These are phyloP conservation scores for Oreonectes daqikongensis DNA, from an alignment of 2,797 vertebrate species.

Conservation along the genomic window DNA sequence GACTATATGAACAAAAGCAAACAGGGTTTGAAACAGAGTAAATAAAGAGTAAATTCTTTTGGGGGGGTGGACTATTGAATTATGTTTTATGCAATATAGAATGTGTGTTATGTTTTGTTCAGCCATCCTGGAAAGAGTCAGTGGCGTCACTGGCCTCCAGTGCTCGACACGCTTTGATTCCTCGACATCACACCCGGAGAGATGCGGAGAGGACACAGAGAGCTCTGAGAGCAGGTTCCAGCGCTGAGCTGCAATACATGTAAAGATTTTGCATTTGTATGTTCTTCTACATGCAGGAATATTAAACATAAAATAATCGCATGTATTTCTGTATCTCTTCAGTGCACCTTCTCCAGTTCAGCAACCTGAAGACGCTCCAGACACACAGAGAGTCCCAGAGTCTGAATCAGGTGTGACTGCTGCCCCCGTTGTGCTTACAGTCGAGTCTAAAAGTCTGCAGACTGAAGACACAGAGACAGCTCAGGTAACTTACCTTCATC, in stretches of 20 bases:
- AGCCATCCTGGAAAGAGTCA: slow-evolving; percentile 82
- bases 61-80: no score
- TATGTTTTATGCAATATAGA: no score
- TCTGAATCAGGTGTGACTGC: not conserved
- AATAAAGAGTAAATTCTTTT: no score
- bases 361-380: not conserved
- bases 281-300: not conserved
- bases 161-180: slow-evolving; percentile 72
- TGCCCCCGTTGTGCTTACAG: slow-evolving; percentile 4
- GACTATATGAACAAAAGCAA: no score
- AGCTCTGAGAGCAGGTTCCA: slow-evolving; percentile 38
- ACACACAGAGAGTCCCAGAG: not conserved
- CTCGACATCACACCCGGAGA: slow-evolving; percentile 61
- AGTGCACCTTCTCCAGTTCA: slow-evolving; percentile 39
- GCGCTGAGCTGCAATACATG: slow-evolving; percentile 28
- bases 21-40: no score
- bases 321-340: not conserved
- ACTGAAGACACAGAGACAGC: slow-evolving; percentile 57
- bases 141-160: slow-evolving; percentile 72
- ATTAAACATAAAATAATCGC: not conserved
- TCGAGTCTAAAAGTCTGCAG: slow-evolving; percentile 66
- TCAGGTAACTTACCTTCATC: slow-evolving; percentile 61
- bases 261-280: slow-evolving; percentile 35
- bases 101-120: slow-evolving; percentile 17
- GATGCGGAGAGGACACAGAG: slow-evolving; percentile 61